Percentiles rank a stretch among this genome's conserved stretches.
Evolutionary conservation across 2,113 vertebrate genomes (phyloP).

Genomic region (Eulacestoma nigropectus): DNA sequence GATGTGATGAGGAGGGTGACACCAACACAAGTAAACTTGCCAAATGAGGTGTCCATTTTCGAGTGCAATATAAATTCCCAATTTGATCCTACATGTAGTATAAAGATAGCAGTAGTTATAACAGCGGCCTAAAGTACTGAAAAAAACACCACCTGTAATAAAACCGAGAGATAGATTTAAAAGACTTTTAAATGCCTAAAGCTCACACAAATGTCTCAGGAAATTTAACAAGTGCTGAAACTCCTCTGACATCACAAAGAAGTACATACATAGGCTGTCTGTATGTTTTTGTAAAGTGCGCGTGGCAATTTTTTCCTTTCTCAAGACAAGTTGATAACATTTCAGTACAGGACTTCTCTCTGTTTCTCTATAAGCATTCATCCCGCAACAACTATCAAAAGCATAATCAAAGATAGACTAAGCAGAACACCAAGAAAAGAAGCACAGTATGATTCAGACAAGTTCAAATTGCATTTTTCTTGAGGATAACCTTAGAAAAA

Average conservation of each 20-base stretch:
- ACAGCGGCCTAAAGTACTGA: background rate
- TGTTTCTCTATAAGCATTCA: background rate
- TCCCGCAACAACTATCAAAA: background rate
- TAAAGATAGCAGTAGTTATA: background rate
- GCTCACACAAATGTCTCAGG: background rate
- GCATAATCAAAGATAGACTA: background rate
- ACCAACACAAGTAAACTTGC: background rate
- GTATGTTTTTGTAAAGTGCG: background rate
- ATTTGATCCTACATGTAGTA: background rate
- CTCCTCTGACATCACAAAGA: background rate
- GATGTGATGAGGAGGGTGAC: background rate
- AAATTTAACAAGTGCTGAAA: background rate
- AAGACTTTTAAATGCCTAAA: background rate
- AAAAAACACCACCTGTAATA: background rate
- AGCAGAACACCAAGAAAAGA: background rate
- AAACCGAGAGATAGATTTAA: background rate
- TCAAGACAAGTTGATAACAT: background rate
- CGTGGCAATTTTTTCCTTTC: background rate
- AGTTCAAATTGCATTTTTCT: background rate
- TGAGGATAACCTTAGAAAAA: background rate
- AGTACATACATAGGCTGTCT: accelerated
- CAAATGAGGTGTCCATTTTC: background rate
- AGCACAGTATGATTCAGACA: background rate
- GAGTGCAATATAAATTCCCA: background rate
- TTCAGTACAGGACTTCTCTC: background rate